Conservation (phyloP, 1,140 invertebrate genomes). For the Manduca sexta region DNA sequence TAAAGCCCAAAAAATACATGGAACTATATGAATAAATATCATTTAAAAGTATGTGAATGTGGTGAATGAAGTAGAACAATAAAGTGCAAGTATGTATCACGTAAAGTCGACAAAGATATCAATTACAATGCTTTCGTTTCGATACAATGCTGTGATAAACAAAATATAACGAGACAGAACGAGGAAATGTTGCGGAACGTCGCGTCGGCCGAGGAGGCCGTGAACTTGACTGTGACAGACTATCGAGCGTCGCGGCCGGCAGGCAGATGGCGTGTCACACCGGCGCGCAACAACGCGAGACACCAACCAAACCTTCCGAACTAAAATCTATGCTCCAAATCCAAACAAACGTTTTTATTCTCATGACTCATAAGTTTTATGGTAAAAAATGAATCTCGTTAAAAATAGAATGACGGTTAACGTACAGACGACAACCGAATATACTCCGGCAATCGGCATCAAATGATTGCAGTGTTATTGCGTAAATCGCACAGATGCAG, state of each 20-base stretch:
- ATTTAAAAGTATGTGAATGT: too few relatives aligned
- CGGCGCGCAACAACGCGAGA: neutral
- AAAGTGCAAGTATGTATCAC: neutral
- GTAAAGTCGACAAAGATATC: constrained; percentile 3
- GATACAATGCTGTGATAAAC: constrained; percentile 14
- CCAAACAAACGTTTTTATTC: neutral
- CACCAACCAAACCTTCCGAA: neutral
- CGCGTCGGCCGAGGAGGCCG: constrained; percentile 26
- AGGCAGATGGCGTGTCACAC: constrained; percentile 13
- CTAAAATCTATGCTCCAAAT: neutral
- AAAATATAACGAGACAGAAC: constrained; percentile 22
- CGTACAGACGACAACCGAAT: too few relatives aligned
- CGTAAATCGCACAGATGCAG: neutral
- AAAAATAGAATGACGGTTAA: too few relatives aligned
- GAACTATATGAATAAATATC: neutral
- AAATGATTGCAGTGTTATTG: neutral
- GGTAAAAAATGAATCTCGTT: too few relatives aligned
- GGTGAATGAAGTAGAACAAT: neutral
- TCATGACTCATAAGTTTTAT: neutral
- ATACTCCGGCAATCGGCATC: too few relatives aligned
- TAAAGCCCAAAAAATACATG: too few relatives aligned
- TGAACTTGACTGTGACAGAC: constrained; percentile 58
- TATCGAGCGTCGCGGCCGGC: constrained; percentile 29
- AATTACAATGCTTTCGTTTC: constrained; percentile 11
- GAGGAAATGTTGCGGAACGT: constrained; percentile 26